phyloP scores from a whole-genome alignment of 1,140 invertebrate species.

The Drosophila kanapiae region DNA sequence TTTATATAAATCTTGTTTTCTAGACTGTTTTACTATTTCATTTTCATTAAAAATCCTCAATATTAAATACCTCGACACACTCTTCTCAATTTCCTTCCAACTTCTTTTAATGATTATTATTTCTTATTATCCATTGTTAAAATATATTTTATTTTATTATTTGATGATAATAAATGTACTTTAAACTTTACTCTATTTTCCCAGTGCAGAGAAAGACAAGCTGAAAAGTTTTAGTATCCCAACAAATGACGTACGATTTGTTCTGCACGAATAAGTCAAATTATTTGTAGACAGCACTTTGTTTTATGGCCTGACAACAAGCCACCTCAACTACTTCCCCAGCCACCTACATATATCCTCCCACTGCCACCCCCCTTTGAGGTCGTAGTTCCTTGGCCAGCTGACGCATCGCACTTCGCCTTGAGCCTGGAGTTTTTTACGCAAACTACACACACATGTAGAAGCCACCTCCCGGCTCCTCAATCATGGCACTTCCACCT shows the following conservation, averaged over 20 bases:
- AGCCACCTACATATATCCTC: conserved; percentile 1
- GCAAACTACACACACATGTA: conserved; percentile 23
- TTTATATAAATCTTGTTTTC: background rate
- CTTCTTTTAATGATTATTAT: background rate
- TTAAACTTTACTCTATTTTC: conserved; percentile 30
- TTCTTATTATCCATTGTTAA: background rate
- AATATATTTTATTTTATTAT: no score
- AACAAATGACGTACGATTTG: conserved; percentile 83
- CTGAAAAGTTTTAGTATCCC: conserved; percentile 69
- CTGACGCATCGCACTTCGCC: conserved; percentile 44
- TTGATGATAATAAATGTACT: no score
- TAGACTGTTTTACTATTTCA: background rate
- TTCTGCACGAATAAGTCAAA: conserved; percentile 83
- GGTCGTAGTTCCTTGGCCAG: conserved; percentile 51
- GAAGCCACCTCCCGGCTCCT: conserved; percentile 19
- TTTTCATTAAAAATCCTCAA: no score
- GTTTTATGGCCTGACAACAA: conserved; percentile 76
- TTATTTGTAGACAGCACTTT: conserved; percentile 82
- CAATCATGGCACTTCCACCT: conserved; percentile 75
- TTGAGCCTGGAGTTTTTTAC: conserved; percentile 41
- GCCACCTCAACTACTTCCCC: conserved; percentile 38
- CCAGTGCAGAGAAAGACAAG: conserved; percentile 12
- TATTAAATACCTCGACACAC: background rate
- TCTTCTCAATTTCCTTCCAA: background rate
- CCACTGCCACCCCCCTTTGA: conserved; percentile 1